Percentiles rank a stretch among this genome's conserved stretches.
phyloP scores from a whole-genome alignment of 2,113 vertebrate species.

The Corydoras maculifer region DNA sequence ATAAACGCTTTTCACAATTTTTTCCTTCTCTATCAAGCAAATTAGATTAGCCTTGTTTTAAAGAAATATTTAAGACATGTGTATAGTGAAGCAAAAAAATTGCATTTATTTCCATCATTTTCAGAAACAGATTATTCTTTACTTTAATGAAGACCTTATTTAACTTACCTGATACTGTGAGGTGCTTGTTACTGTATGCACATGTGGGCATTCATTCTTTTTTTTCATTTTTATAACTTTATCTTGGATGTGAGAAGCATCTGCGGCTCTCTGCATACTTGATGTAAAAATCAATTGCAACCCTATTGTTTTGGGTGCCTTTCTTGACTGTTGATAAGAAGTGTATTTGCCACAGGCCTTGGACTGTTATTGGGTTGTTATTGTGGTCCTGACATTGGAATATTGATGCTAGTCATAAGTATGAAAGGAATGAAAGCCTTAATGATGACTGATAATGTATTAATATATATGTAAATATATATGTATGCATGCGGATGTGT shows the following conservation, averaged over 20 bases:
- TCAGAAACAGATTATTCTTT: too few relatives aligned
- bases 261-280: constrained; percentile 41
- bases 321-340: constrained; percentile 27
- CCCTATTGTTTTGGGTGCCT: constrained; percentile 22
- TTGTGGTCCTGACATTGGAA: constrained; percentile 30
- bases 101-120: too few relatives aligned
- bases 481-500: too few relatives aligned
- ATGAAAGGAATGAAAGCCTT: not conserved
- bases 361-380: constrained; percentile 27
- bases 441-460: not conserved
- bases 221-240: constrained; percentile 42
- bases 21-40: not conserved
- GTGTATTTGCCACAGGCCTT: constrained; percentile 8
- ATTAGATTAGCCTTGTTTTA: constrained; percentile 4
- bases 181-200: too few relatives aligned
- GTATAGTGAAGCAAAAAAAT: too few relatives aligned
- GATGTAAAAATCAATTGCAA: constrained; percentile 32
- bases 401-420: constrained; percentile 15
- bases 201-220: not conserved
- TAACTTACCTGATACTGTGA: too few relatives aligned
- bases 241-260: constrained; percentile 42
- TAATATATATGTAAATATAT: too few relatives aligned
- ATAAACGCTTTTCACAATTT: constrained; percentile 38
- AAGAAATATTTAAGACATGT: too few relatives aligned
- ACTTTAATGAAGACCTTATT: too few relatives aligned